Evolutionary conservation across 2,888 invertebrate genomes (phyloP).

Genomic region (Eupeodes luniger): DNA sequence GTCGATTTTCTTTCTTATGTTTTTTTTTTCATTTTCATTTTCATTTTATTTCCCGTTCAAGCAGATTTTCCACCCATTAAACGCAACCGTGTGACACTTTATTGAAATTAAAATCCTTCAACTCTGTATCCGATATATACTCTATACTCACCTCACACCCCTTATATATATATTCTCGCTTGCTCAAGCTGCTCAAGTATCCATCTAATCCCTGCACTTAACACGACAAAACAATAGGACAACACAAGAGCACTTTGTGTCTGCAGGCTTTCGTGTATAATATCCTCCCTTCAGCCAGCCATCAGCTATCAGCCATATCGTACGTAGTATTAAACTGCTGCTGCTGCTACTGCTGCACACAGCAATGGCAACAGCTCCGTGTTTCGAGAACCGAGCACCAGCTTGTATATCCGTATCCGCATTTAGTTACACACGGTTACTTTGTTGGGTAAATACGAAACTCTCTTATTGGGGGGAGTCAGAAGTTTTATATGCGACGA

Average conservation of each 20-base stretch:
- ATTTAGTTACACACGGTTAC: conserved; percentile 71
- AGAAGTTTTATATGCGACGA: background rate
- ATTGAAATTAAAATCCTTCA: conserved; percentile 73
- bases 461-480: conserved; percentile 7
- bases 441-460: conserved; percentile 71
- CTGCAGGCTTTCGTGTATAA: conserved; percentile 21
- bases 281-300: background rate
- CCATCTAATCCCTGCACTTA: conserved; percentile 75
- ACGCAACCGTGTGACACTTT: conserved; percentile 72
- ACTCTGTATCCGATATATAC: conserved; percentile 48
- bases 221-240: conserved; percentile 72
- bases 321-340: background rate
- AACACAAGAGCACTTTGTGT: conserved; percentile 58
- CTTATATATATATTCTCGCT: too few species aligned
- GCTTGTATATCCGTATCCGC: conserved; percentile 56
- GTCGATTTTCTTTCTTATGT: conserved; percentile 16
- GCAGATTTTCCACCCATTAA: conserved; percentile 73
- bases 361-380: background rate
- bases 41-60: conserved; percentile 43
- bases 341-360: background rate
- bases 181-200: conserved; percentile 65
- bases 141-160: background rate
- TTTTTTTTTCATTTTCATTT: background rate
- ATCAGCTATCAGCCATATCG: too few species aligned
- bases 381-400: background rate